phyloP scores from a whole-genome alignment of 2,113 vertebrate species.

The Prietella phreatophila region DNA sequence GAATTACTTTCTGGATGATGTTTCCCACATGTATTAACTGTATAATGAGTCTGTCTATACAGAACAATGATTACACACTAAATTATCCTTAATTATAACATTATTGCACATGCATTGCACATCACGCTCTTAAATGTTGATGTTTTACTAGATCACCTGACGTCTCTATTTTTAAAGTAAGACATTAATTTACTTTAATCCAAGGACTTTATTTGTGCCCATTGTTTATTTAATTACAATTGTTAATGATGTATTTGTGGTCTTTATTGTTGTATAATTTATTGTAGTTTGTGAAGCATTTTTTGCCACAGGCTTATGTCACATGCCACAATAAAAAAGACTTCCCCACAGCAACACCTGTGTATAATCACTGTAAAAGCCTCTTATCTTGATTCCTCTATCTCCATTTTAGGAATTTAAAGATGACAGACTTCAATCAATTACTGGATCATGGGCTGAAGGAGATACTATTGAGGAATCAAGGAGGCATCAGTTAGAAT shows the following conservation, averaged over 20 bases:
- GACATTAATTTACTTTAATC: background rate
- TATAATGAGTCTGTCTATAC: background rate
- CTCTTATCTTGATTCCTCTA: background rate
- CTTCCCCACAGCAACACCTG: background rate
- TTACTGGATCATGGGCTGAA: background rate
- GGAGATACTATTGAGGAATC: background rate
- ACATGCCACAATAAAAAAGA: background rate
- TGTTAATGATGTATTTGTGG: background rate
- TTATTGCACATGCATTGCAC: conserved; percentile 1
- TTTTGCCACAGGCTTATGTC: background rate
- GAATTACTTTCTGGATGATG: background rate
- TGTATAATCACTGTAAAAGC: background rate
- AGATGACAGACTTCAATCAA: background rate
- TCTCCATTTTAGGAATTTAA: background rate
- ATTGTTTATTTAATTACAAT: background rate
- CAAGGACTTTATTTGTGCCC: background rate
- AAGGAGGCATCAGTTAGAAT: background rate
- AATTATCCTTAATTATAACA: conserved; percentile 7
- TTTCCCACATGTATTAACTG: background rate
- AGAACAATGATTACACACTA: background rate
- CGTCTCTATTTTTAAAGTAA: background rate
- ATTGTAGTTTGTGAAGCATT: background rate
- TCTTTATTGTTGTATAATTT: background rate
- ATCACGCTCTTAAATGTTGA: background rate
- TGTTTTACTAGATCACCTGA: background rate